These are phyloP conservation scores for Calliphora vicina DNA, from an alignment of 1,140 invertebrate species.

Conservation along the genomic window DNA sequence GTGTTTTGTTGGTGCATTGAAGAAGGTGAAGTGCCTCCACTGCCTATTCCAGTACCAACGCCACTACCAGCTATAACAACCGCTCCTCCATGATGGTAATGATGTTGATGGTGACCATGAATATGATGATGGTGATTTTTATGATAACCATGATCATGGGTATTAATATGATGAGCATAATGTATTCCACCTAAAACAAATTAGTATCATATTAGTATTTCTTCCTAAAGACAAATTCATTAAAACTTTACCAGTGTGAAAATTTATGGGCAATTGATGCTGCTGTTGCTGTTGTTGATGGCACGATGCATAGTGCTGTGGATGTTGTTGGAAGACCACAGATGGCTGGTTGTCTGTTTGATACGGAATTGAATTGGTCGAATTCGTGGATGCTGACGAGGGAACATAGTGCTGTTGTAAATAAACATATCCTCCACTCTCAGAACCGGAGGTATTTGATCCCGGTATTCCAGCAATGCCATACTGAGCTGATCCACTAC, in stretches of 20 bases:
- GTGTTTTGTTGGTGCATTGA: conserved; percentile 64
- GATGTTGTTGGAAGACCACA: conserved; percentile 45
- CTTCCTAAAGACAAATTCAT: neutral
- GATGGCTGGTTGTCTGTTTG: conserved; percentile 56
- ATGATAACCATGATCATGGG: conserved; percentile 54
- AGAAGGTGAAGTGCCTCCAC: conserved; percentile 63
- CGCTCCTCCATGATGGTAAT: conserved; percentile 62
- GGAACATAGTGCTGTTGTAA: conserved; percentile 62
- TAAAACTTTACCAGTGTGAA: neutral
- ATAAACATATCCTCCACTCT: conserved; percentile 59
- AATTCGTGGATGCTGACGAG: conserved; percentile 49
- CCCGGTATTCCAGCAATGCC: conserved; percentile 51
- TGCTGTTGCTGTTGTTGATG: conserved; percentile 55
- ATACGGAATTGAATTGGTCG: conserved; percentile 48
- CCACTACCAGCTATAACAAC: conserved; percentile 61
- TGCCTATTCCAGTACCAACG: conserved; percentile 56
- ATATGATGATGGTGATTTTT: conserved; percentile 54
- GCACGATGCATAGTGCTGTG: conserved; percentile 58
- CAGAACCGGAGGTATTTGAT: conserved; percentile 45
- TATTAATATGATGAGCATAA: conserved; percentile 58
- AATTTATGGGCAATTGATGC: conserved; percentile 28
- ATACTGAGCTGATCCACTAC: conserved; percentile 58
- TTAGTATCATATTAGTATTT: neutral
- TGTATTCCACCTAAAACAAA: conserved; percentile 34
- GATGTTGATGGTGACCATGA: conserved; percentile 64